phyloP scores from a whole-genome alignment of 2,113 vertebrate genomes.

The Plotosus lineatus region DNA sequence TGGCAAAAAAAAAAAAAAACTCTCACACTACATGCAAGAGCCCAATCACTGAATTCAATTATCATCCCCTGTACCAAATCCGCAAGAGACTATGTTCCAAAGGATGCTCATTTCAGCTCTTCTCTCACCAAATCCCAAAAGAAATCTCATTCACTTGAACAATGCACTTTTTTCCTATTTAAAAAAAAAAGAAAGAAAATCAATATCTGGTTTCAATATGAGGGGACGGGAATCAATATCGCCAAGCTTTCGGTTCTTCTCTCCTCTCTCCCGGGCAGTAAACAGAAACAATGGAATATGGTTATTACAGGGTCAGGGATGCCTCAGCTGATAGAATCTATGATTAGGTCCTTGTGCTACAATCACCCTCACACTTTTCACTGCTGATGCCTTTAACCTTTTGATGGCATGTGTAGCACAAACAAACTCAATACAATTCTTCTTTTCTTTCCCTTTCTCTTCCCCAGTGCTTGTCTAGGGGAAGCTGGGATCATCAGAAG shows the following conservation, averaged over 20 bases:
- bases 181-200: conserved; percentile 76
- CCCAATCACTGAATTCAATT: conserved; percentile 76
- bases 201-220: conserved; percentile 84
- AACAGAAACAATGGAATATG: conserved; percentile 78
- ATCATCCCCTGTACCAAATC: conserved; percentile 72
- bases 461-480: conserved; percentile 23
- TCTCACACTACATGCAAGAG: conserved; percentile 61
- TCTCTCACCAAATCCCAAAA: conserved; percentile 77
- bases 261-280: conserved; percentile 66
- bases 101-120: conserved; percentile 78
- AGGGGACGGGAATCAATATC: conserved; percentile 74
- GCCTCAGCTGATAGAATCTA: conserved; percentile 69
- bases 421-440: conserved; percentile 55
- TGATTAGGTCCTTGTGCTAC: conserved; percentile 73
- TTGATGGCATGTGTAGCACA: conserved; percentile 61
- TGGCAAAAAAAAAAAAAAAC: conserved; percentile 63
- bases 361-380: conserved; percentile 63
- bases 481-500: conserved; percentile 29
- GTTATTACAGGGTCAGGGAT: conserved; percentile 77
- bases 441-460: conserved; percentile 12
- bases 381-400: conserved; percentile 68
- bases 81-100: conserved; percentile 68
- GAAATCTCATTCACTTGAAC: conserved; percentile 76
- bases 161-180: conserved; percentile 78
- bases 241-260: conserved; percentile 55